Conservation (phyloP, 2,888 invertebrate genomes). For the Halocaridina rubra region DNA sequence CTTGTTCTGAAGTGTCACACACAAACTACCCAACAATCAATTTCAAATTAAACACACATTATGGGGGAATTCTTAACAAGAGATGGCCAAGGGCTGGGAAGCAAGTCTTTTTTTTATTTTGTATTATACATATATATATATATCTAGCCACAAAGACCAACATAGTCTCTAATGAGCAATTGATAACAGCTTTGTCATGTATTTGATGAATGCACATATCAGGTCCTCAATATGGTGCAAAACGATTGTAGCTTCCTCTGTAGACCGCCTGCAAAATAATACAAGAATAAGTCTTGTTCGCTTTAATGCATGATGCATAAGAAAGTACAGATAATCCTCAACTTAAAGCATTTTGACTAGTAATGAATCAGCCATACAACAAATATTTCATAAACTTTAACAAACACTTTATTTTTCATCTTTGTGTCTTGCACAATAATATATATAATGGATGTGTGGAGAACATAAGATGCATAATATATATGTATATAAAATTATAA, state of each 20-base stretch:
- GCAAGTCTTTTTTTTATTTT: constrained; percentile 32
- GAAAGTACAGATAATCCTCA: too few relatives aligned
- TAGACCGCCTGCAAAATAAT: constrained; percentile 82
- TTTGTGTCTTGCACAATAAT: not conserved
- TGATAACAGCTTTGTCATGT: constrained; percentile 62
- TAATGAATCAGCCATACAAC: too few relatives aligned
- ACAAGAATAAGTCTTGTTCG: constrained; percentile 52
- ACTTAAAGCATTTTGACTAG: too few relatives aligned
- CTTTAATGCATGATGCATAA: too few relatives aligned
- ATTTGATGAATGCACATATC: constrained; percentile 49
- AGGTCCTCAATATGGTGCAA: constrained; percentile 84
- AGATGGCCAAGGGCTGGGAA: constrained; percentile 56
- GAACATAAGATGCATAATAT: not conserved
- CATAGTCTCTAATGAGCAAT: constrained; percentile 62
- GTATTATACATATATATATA: too few relatives aligned
- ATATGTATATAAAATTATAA: not conserved
- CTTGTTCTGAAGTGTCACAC: constrained; percentile 12
- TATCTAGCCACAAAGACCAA: constrained; percentile 50
- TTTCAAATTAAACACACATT: constrained; percentile 19
- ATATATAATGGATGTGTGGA: not conserved
- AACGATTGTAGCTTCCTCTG: constrained; percentile 93
- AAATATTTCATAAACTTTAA: too few relatives aligned
- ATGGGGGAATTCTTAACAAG: constrained; percentile 40
- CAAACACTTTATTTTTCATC: not conserved
- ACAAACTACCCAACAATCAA: constrained; percentile 18